Base-by-base conservation (phyloP, 2,888 invertebrate genomes). In the Orthosia incerta region DNA sequence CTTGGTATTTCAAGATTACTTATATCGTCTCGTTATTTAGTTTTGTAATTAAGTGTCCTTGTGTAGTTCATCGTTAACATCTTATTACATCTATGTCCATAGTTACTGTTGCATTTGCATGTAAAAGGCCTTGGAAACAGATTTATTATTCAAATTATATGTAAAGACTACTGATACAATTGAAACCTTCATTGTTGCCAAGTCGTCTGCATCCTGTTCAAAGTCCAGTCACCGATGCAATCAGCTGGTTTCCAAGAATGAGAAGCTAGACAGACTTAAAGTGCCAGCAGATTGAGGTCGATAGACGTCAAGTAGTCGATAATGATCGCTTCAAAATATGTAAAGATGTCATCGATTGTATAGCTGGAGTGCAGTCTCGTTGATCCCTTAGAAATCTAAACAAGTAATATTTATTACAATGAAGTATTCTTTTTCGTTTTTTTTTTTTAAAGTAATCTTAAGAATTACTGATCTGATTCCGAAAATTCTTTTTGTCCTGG, bases 131-230 rank as follows among this genome's bases (percentile, higher is more conserved):
- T 80, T 56, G 50, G 26, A 50, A 46, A 60, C 12, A 59, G 15
- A 71, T 80, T 64, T 68, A 76, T 71, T 68, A 18, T 71, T 60
- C 20, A 60, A 65, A 80, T 69, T 23, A 45, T 56, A 62, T 69
- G 80, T 74, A 74, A 57, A 71, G 12, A 53, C 55, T 71, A 62
- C 57, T 20, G n/a, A 80, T 68, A 66, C 64, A 48, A 50, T 15
- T 76, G 12, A 63, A 57, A 57, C n/a, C 69, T 12, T 69, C 50
- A 62, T 53, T 57, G 77, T 72, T 82, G 78, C 68, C 71, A 77
- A 82, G 63, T 72, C 20, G 46, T 68, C 46, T 81, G 26, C 62
- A 76, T 80, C 77, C 67, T 76, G 77, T 71, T 76, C 71, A 60
- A 70, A 69, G 70, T 70, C 56, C 53, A 62, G 23, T 15, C 50